Evolutionary conservation across 1,140 invertebrate species (phyloP).

Genomic region (Laodelphax striatellus): DNA sequence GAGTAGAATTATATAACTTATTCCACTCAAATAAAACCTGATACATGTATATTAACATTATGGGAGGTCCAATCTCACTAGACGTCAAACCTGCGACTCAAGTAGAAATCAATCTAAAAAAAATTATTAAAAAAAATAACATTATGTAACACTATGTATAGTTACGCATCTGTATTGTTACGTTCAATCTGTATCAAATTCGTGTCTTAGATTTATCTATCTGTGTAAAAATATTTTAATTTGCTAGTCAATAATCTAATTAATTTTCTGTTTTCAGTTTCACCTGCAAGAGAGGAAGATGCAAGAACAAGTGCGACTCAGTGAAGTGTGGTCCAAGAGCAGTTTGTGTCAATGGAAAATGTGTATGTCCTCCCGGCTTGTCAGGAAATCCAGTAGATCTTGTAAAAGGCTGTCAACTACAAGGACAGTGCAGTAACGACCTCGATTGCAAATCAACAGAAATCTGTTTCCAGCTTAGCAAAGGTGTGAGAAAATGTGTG

Average conservation of each 20-base stretch:
- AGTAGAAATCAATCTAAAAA: no score
- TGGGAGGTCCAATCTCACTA: no score
- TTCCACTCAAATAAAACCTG: no score
- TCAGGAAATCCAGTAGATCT: conserved; percentile 64
- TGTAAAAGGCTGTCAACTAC: conserved; percentile 50
- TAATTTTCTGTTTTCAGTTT: conserved; percentile 31
- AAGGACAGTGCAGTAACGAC: conserved; percentile 64
- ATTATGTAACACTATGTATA: no score
- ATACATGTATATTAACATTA: no score
- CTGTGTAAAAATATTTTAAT: no score
- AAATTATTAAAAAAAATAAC: no score
- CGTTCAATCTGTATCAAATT: no score
- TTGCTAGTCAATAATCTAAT: neutral
- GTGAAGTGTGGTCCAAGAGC: conserved; percentile 70
- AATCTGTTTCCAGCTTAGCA: conserved; percentile 74
- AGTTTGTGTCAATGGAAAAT: conserved; percentile 63
- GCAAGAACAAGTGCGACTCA: conserved; percentile 57
- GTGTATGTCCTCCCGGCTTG: conserved; percentile 65
- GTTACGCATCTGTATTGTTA: no score
- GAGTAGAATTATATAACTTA: neutral
- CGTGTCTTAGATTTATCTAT: no score
- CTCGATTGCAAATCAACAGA: conserved; percentile 65
- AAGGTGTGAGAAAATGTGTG: conserved; percentile 64
- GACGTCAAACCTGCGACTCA: no score
- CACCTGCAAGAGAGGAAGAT: conserved; percentile 53